phyloP scores from a whole-genome alignment of 2,797 vertebrate genomes.

The Trematomus bernacchii region DNA sequence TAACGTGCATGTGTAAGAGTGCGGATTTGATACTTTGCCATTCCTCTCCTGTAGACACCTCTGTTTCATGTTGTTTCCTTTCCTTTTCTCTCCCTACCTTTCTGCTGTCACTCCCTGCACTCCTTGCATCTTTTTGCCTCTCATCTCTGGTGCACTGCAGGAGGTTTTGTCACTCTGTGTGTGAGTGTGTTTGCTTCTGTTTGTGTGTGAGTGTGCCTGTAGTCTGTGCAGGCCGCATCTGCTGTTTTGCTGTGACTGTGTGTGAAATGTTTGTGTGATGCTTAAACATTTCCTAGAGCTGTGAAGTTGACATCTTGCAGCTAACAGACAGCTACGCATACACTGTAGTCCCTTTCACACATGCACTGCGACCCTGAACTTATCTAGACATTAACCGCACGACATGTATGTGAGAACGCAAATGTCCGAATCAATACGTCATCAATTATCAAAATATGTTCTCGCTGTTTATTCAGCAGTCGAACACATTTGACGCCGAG shows the following conservation, averaged over 20 bases:
- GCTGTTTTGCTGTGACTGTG: background rate
- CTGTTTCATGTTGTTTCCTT: constrained; percentile 53
- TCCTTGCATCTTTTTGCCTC: constrained; percentile 55
- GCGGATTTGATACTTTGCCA: constrained; percentile 49
- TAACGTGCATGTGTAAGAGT: constrained; percentile 25
- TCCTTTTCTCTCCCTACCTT: constrained; percentile 28
- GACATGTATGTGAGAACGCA: too few relatives aligned
- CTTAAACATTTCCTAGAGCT: constrained; percentile 22
- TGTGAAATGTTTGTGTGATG: constrained; percentile 21
- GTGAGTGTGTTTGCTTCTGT: background rate
- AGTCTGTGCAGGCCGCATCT: constrained; percentile 13
- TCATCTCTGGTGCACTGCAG: constrained; percentile 55
- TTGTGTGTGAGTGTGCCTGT: constrained; percentile 4
- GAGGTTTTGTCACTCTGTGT: constrained; percentile 52
- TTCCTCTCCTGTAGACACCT: constrained; percentile 45
- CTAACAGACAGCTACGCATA: constrained; percentile 9
- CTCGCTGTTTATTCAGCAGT: constrained; percentile 36
- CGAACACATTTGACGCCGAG: constrained; percentile 13
- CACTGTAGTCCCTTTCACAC: too few relatives aligned
- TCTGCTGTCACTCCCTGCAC: constrained; percentile 60
- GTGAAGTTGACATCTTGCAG: constrained; percentile 41
- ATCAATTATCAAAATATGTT: constrained; percentile 13
- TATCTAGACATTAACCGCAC: too few relatives aligned
- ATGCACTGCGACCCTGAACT: too few relatives aligned
- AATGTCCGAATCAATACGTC: too few relatives aligned